A percentile compares a stretch with the other conserved stretches of the same genome.
Evolutionary conservation across 2,888 invertebrate species (phyloP).

Genomic region (Polydrusus cervinus): DNA sequence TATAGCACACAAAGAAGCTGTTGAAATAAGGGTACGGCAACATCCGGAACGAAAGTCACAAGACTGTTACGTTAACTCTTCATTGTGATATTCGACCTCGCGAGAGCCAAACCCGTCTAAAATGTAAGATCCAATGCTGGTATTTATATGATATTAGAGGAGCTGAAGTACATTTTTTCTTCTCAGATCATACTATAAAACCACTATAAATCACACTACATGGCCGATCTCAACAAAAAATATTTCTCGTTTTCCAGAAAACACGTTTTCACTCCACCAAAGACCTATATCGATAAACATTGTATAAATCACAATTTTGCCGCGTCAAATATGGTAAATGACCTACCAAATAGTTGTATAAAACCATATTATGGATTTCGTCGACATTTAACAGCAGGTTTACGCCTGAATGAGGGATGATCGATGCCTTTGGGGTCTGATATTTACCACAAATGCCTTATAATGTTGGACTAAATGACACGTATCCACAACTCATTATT

Average conservation of each 20-base stretch:
- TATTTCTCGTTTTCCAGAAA: conserved; percentile 24
- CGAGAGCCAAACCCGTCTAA: too few species aligned
- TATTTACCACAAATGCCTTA: conserved; percentile 41
- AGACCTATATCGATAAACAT: conserved; percentile 41
- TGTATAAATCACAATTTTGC: conserved; percentile 40
- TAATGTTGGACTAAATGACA: conserved; percentile 47
- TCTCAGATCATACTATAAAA: conserved; percentile 10
- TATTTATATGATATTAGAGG: too few species aligned
- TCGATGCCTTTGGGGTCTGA: conserved; percentile 45
- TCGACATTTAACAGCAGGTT: conserved; percentile 33
- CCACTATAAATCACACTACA: conserved; percentile 22
- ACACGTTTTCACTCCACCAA: conserved; percentile 31
- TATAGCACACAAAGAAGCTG: too few species aligned
- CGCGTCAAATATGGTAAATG: conserved; percentile 47
- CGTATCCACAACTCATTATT: conserved; percentile 47
- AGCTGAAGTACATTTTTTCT: conserved; percentile 12
- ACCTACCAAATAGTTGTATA: conserved; percentile 43
- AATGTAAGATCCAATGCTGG: background rate
- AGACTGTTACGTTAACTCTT: too few species aligned
- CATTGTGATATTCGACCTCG: too few species aligned
- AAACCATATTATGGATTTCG: conserved; percentile 39
- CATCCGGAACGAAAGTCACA: too few species aligned
- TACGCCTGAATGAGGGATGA: conserved; percentile 40
- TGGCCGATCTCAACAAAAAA: conserved; percentile 10
- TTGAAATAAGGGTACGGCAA: too few species aligned